Conservation (phyloP, 2,888 invertebrate species). For the Aleiodes leptofemur region DNA sequence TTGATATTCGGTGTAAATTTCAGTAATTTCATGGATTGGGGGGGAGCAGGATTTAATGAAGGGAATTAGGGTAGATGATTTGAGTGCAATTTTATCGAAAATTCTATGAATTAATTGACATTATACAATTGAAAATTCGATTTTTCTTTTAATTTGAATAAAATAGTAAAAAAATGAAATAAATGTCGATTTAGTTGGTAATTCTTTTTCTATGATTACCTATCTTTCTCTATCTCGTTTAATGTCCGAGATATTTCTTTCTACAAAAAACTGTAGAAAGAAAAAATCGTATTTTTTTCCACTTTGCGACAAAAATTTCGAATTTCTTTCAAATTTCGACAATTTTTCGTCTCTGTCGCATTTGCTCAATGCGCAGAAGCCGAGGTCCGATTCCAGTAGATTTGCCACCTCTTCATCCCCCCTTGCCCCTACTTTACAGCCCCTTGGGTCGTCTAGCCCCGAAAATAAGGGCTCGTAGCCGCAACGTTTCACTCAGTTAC, state of each 20-base stretch:
- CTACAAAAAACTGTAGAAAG: background rate
- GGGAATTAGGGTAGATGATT: background rate
- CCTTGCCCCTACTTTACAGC: constrained; percentile 1
- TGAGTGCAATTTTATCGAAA: background rate
- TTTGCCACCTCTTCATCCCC: constrained; percentile 8
- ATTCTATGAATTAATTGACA: no score
- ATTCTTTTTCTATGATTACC: no score
- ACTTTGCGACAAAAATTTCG: background rate
- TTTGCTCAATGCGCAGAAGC: background rate
- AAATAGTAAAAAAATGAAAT: no score
- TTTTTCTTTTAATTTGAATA: background rate
- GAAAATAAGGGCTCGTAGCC: constrained; percentile 67
- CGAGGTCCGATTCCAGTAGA: background rate
- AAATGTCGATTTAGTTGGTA: no score
- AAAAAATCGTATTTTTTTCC: background rate
- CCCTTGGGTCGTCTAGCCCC: constrained; percentile 52
- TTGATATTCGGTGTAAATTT: constrained; percentile 6
- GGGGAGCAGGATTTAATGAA: background rate
- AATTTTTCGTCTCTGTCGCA: background rate
- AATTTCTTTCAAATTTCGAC: background rate
- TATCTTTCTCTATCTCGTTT: background rate
- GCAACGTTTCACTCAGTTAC: constrained; percentile 62
- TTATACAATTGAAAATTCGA: no score
- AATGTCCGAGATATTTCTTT: background rate
- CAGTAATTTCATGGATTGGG: background rate